Conservation (phyloP, 2,888 invertebrate genomes). For the Odontothrips loti region DNA sequence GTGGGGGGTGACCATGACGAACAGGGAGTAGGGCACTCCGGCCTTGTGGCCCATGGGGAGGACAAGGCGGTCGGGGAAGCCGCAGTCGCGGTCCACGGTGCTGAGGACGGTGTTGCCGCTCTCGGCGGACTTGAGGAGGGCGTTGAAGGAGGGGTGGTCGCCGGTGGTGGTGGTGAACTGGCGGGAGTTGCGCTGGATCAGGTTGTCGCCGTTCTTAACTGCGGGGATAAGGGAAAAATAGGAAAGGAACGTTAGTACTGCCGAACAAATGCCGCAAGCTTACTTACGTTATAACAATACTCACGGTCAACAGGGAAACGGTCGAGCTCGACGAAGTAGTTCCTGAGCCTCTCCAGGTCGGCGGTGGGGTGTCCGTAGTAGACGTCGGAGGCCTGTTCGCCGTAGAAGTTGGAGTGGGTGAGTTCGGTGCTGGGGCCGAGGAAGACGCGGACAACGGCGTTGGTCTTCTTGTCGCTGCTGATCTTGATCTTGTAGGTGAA, state of each 20-base stretch:
- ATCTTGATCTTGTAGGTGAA: too few relatives aligned
- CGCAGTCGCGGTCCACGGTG: slow-evolving; percentile 52
- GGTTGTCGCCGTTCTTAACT: slow-evolving; percentile 61
- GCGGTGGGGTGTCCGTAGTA: too few relatives aligned
- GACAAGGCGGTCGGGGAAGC: slow-evolving; percentile 59
- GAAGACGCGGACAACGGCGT: too few relatives aligned
- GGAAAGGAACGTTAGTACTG: slow-evolving; percentile 46
- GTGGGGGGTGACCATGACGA: slow-evolving; percentile 57
- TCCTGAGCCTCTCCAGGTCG: slow-evolving; percentile 43
- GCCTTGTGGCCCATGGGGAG: slow-evolving; percentile 61
- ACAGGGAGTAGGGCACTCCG: slow-evolving; percentile 59
- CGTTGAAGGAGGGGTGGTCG: slow-evolving; percentile 61
- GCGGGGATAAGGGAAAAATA: not conserved
- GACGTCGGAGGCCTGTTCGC: too few relatives aligned
- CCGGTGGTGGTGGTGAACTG: slow-evolving; percentile 61
- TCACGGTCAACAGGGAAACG: slow-evolving; percentile 54
- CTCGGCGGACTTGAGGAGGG: slow-evolving; percentile 60
- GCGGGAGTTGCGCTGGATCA: slow-evolving; percentile 61
- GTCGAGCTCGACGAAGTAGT: slow-evolving; percentile 63
- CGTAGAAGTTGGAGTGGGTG: too few relatives aligned
- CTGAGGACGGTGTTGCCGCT: slow-evolving; percentile 50
- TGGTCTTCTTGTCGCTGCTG: too few relatives aligned
- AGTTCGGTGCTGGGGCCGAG: too few relatives aligned
- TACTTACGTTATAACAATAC: slow-evolving; percentile 34
- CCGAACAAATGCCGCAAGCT: too few relatives aligned